Percentiles rank a stretch among this genome's conserved stretches.
Evolutionary conservation across 2,113 vertebrate genomes (phyloP).

Genomic region (Coryphaenoides rupestris): DNA sequence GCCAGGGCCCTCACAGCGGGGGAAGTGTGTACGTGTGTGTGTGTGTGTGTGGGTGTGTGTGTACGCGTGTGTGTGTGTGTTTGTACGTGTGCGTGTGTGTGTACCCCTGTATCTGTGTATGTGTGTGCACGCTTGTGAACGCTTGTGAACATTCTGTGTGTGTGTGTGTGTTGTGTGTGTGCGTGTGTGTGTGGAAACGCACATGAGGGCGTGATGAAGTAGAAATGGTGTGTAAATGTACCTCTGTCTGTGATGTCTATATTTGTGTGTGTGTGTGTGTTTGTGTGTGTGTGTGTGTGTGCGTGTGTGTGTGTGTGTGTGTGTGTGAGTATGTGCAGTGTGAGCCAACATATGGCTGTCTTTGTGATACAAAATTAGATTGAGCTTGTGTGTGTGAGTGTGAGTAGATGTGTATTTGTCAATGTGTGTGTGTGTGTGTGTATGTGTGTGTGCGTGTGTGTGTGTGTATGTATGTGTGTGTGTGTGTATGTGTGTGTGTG

Average conservation of each 20-base stretch:
- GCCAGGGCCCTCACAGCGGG: conserved; percentile 51
- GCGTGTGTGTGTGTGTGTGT: conserved; percentile 4
- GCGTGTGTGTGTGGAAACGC: not conserved
- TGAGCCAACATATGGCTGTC: conserved; percentile 21
- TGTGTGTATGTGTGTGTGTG: conserved; percentile 13
- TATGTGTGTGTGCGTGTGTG: too few species aligned
- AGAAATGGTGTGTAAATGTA: conserved; percentile 6
- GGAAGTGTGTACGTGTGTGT: conserved; percentile 37
- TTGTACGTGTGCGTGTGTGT: too few species aligned
- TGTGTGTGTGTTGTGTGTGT: not conserved
- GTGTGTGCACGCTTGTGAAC: conserved; percentile 3
- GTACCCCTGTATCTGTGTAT: too few species aligned
- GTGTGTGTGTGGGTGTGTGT: conserved; percentile 24
- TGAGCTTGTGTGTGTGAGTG: conserved; percentile 6
- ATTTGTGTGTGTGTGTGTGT: conserved; percentile 14
- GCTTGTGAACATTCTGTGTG: too few species aligned
- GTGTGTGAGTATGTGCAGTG: conserved; percentile 23
- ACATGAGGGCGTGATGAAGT: too few species aligned
- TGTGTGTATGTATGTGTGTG: too few species aligned
- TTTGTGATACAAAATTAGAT: conserved; percentile 27
- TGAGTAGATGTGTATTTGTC: not conserved
- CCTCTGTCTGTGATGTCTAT: too few species aligned
- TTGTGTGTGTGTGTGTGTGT: conserved; percentile 18
- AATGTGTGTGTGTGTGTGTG: conserved; percentile 14
- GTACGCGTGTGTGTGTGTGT: not conserved